Base-by-base conservation (phyloP, 2,888 invertebrate species). In the Blastobasis lacticolella region DNA sequence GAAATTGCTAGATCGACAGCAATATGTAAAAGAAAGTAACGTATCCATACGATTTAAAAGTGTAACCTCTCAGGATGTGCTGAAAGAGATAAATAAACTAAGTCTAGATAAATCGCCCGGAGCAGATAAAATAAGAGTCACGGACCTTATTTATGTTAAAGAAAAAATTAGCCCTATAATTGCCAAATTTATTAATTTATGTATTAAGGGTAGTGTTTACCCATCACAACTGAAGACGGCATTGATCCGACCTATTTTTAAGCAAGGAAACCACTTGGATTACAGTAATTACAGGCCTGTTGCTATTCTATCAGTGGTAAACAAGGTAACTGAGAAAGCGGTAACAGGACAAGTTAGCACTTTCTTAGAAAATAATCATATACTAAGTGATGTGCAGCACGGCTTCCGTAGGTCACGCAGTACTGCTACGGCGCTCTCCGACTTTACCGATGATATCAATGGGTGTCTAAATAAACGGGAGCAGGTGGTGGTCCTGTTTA, bases 401-500 rank as follows among this genome's bases (percentile, higher is more conserved):
- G n/a, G n/a, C n/a, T n/a, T n/a, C n/a, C n/a, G n/a, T n/a, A n/a
- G n/a, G n/a, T n/a, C n/a, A n/a, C n/a, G n/a, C n/a, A n/a, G n/a
- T n/a, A 23, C 23, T 23, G 23, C 23, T 23, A 23, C 23, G 23
- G 23, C 23, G 23, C 38, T 57, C 3, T 49, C 49, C 6, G 7
- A 37, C 38, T 55, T 55, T 9, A 54, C 54, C 6, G 48, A 55
- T n/a, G 10, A 41, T 23, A 51, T 59, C 10, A 45, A 57, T 9
- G 38, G 45, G 23, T 45, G 53, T 10, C 38, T 60, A 5, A 48
- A 60, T 38, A 23, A 53, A 6, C 57, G 51, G 52, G 48, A 54
- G 41, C 57, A 57, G 10, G 52, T 58, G 1, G 23, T 60, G 8
- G 46, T 58, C 5, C 44, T 60, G 5, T 58, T 58, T 48, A 49